These are phyloP conservation scores for Rousettus madagascariensis DNA, from an alignment of 2,797 vertebrate genomes.

Conservation along the genomic window DNA sequence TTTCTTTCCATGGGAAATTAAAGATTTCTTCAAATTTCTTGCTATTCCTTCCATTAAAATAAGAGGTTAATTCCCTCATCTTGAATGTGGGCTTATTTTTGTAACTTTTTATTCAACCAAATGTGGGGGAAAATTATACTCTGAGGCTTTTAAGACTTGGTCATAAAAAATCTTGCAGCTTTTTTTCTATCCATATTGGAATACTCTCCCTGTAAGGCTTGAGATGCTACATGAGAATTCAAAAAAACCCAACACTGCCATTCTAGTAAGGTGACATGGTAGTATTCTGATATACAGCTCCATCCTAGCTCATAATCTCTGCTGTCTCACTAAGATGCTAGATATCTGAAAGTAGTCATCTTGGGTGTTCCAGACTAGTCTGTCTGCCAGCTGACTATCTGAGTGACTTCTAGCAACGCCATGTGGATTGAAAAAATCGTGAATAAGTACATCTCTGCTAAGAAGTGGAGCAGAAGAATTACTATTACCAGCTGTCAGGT, in stretches of 20 bases:
- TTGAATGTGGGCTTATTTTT: background rate
- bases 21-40: background rate
- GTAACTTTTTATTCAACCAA: background rate
- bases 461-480: background rate
- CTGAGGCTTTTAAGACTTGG: too few species aligned
- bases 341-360: background rate
- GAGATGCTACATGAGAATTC: background rate
- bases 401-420: background rate
- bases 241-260: rapidly evolving
- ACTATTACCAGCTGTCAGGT: background rate
- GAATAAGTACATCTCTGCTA: background rate
- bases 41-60: background rate
- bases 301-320: background rate
- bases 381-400: background rate
- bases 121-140: background rate
- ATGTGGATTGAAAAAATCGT: background rate
- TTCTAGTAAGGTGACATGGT: too few species aligned
- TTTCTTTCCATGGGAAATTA: background rate
- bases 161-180: background rate
- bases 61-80: background rate
- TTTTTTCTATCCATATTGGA: background rate
- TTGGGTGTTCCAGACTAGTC: background rate
- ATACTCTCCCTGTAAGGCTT: background rate
- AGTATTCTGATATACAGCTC: background rate
- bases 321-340: background rate